These are phyloP conservation scores for Stylophora pistillata DNA, from an alignment of 64 coral and sea anemone genomes.

Conservation along the genomic window DNA sequence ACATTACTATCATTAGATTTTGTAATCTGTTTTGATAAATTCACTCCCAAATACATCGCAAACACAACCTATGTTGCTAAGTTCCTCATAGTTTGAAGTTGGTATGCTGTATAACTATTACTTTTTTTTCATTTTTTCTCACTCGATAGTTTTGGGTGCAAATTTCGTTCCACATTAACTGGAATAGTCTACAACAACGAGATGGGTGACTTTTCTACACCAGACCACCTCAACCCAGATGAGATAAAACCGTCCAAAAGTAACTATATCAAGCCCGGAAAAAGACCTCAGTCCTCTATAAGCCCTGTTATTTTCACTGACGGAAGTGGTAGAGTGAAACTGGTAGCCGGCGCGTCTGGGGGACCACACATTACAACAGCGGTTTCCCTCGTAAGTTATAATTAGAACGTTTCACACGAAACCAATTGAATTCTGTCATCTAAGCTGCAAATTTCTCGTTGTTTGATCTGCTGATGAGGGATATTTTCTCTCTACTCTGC, in stretches of 20 bases:
- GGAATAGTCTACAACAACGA: conserved; percentile 92
- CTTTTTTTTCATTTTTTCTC: background rate
- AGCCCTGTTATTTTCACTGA: conserved; percentile 79
- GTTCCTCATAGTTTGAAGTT: no score
- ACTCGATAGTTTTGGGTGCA: conserved; percentile 78
- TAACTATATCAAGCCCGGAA: conserved; percentile 77
- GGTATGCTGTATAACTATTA: no score
- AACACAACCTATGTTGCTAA: no score
- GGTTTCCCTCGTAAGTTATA: conserved; percentile 64
- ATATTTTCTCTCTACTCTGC: background rate
- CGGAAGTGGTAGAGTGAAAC: conserved; percentile 52
- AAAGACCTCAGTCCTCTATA: conserved; percentile 84
- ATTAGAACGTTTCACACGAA: background rate
- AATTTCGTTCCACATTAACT: conserved; percentile 70
- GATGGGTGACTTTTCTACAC: conserved; percentile 85
- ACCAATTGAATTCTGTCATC: no score
- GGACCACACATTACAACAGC: conserved; percentile 75
- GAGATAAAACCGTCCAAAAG: conserved; percentile 60
- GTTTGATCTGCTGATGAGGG: no score
- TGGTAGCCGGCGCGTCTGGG: conserved; percentile 80
- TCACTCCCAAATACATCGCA: no score
- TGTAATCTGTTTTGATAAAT: no score
- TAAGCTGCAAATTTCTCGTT: no score
- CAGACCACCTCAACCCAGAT: conserved; percentile 52
- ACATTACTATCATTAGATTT: no score